These are phyloP conservation scores for Synanthedon myopaeformis DNA, from an alignment of 2,888 invertebrate genomes.

Conservation along the genomic window DNA sequence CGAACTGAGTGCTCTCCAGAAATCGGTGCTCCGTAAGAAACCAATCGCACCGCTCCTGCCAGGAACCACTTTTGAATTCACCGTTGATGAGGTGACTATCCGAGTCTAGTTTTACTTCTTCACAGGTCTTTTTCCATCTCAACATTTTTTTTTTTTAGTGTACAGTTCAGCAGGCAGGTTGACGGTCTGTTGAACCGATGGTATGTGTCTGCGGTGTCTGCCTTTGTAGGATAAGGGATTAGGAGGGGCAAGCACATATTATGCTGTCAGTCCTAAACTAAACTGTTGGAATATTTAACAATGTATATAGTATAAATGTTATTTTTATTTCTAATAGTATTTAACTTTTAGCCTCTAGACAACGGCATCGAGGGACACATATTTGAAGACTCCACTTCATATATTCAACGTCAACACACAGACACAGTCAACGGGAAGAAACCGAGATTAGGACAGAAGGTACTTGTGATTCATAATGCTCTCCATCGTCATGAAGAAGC, in stretches of 20 bases:
- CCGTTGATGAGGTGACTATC: conserved; percentile 60
- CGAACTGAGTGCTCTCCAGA: conserved; percentile 28
- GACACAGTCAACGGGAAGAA: conserved; percentile 46
- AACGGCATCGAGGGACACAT: conserved; percentile 68
- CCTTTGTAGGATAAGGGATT: no score
- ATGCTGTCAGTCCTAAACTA: no score
- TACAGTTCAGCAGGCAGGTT: not conserved
- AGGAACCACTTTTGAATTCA: conserved; percentile 64
- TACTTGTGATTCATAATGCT: no score
- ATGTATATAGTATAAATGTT: no score
- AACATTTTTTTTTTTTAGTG: no score
- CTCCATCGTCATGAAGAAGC: no score
- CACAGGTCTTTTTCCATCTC: no score
- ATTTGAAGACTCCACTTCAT: conserved; percentile 54
- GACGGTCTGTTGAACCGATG: not conserved
- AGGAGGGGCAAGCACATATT: no score
- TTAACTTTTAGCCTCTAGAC: conserved; percentile 39
- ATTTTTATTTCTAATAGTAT: no score
- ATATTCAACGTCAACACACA: conserved; percentile 66
- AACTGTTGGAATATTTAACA: no score
- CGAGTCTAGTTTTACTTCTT: not conserved
- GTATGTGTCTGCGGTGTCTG: no score
- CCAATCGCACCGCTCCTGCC: conserved; percentile 34
- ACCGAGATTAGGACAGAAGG: conserved; percentile 53
- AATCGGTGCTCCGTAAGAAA: conserved; percentile 20